Conservation (phyloP, 1,140 invertebrate genomes). For the Wiebesia pumilae region DNA sequence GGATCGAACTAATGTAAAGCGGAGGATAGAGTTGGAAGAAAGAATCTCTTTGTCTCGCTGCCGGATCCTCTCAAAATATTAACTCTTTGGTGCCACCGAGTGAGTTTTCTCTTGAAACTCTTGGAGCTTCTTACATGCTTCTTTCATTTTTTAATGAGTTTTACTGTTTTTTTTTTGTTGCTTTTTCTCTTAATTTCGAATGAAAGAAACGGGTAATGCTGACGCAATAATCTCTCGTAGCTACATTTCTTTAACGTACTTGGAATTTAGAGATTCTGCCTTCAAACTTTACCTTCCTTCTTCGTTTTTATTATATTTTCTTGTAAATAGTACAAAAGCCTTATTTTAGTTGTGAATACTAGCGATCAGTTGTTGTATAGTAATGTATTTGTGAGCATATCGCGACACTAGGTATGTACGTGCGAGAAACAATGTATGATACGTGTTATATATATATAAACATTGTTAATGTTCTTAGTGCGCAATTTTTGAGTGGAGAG, state of each 20-base stretch:
- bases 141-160: not conserved
- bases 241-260: too few species aligned
- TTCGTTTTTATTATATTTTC: constrained; percentile 13
- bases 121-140: not conserved
- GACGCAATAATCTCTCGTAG: too few species aligned
- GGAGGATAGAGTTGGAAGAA: constrained; percentile 15
- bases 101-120: not conserved
- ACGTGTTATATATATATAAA: constrained; percentile 40
- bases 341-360: constrained; percentile 36
- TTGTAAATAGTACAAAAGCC: constrained; percentile 44
- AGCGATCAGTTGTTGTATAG: constrained; percentile 36
- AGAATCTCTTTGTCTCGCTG: not conserved
- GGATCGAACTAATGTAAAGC: constrained; percentile 12
- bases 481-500: not conserved
- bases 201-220: not conserved
- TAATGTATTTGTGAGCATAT: not conserved
- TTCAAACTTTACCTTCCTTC: not conserved
- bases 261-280: not conserved
- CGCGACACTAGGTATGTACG: not conserved
- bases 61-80: not conserved
- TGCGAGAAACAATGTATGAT: constrained; percentile 31
- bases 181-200: not conserved
- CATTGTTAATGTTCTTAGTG: constrained; percentile 45
- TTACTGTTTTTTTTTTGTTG: not conserved
- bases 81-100: not conserved